Percentiles rank a stretch among this genome's conserved stretches.
These are phyloP conservation scores for Petrolisthes manimaculis DNA, from an alignment of 2,888 invertebrate species.

Conservation along the genomic window DNA sequence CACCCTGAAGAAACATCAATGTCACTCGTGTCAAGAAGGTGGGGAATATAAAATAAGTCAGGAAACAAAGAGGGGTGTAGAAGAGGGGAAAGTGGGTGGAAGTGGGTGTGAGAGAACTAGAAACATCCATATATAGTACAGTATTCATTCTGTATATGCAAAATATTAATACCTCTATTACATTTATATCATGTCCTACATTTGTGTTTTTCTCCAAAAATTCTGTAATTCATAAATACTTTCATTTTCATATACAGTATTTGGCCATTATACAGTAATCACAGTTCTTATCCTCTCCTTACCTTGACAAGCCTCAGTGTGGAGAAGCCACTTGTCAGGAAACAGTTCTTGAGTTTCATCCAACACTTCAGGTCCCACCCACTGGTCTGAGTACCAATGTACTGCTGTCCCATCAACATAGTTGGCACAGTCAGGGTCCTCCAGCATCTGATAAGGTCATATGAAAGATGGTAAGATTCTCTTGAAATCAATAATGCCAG, in stretches of 20 bases:
- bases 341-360: slow-evolving; percentile 70
- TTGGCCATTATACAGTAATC: neutral
- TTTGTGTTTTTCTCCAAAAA: no score
- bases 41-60: no score
- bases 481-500: no score
- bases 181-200: no score
- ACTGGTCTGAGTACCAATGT: slow-evolving; percentile 73
- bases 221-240: no score
- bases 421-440: slow-evolving; percentile 67
- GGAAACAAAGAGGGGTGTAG: neutral
- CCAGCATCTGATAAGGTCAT: slow-evolving; percentile 66
- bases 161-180: no score
- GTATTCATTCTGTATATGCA: no score
- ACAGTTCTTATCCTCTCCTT: neutral
- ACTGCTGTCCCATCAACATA: slow-evolving; percentile 73
- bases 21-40: no score
- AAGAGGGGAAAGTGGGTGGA: neutral
- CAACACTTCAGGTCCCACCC: slow-evolving; percentile 69
- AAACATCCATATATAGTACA: no score
- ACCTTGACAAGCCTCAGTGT: slow-evolving; percentile 73
- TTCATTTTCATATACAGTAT: neutral
- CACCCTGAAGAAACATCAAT: slow-evolving; percentile 1
- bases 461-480: no score
- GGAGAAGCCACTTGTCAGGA: slow-evolving; percentile 73
- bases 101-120: neutral